Base-by-base conservation (phyloP, 2,888 invertebrate species). In the Papilio demoleus region DNA sequence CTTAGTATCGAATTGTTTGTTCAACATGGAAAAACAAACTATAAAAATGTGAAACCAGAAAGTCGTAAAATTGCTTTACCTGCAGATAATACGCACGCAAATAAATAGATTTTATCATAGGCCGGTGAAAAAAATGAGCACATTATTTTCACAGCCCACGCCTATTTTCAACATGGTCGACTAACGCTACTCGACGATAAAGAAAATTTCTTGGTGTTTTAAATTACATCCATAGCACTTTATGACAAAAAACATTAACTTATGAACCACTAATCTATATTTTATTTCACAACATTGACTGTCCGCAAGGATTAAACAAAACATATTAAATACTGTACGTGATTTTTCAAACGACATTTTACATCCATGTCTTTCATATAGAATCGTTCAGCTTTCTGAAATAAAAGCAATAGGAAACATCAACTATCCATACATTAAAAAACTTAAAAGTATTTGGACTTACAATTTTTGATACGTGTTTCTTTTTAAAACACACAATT, bases 51-150 rank as follows among this genome's bases (percentile, higher is more conserved):
- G 34, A 62, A 56, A 40, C 22, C 50, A 45, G 34, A 72, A 70
- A 64, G 65, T 72, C 53, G 66, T 71, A 60, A 64, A 70, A 70
- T 65, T 67, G 65, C 58, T 63, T 66, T 24, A 50, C 60, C 38
- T 34, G 40, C 63, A 47, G 65, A 69, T 67, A 72, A 63, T 62
- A 64, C 63, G 45, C 70, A 72, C 67, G 72, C 69, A 61, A 72
- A 70, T 50, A 56, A 60, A 63, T 68, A 56, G 60, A 68, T 70
- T 70, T 72, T 70, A 70, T 70, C 69, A 61, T 65, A 5, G 53
- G 27, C 9, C 64, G 36, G 40, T 68, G 59, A 65, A 64, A 63
- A 31, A 65, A 68, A 65, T 24, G 42, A 50, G 47, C 64, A 64
- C 59, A 64, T 68, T 68, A 19, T 60, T 68, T 11, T 65, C 58